Conservation (phyloP, 2,113 vertebrate species). For the Gymnarchus niloticus region DNA sequence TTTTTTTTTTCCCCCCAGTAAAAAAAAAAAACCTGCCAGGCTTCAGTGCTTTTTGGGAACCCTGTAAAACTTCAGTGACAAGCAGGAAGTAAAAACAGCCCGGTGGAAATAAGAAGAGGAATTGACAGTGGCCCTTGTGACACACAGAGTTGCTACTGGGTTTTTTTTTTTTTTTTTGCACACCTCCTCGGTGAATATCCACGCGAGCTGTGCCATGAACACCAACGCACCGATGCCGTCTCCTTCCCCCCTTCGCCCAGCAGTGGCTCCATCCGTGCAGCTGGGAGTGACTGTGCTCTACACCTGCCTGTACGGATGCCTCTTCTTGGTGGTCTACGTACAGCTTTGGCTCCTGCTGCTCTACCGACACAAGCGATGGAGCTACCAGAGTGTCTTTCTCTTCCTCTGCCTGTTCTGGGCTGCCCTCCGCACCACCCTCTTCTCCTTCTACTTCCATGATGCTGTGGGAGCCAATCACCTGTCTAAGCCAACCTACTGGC, state of each 20-base stretch:
- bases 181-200: slow-evolving; percentile 38
- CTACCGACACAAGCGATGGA: slow-evolving; percentile 75
- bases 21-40: neutral
- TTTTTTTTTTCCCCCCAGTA: no score
- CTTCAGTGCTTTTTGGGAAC: neutral
- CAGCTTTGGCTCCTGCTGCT: slow-evolving; percentile 77
- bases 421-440: slow-evolving; percentile 74
- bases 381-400: slow-evolving; percentile 79
- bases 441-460: slow-evolving; percentile 77
- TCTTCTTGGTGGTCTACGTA: slow-evolving; percentile 72
- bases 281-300: slow-evolving; percentile 76
- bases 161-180: neutral
- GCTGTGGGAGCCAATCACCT: slow-evolving; percentile 72
- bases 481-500: slow-evolving; percentile 67
- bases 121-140: neutral
- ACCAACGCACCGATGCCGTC: slow-evolving; percentile 38
- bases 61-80: neutral
- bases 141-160: neutral
- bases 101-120: neutral
- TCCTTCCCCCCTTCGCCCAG: slow-evolving; percentile 64
- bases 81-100: neutral
- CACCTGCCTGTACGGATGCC: slow-evolving; percentile 64
- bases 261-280: slow-evolving; percentile 72
- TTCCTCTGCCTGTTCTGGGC: slow-evolving; percentile 79
- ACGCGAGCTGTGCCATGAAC: slow-evolving; percentile 23